Evolutionary conservation across 2,888 invertebrate species (phyloP), one percentile per base, ranked within the genome.

Genomic region (Apamea sordens): DNA sequence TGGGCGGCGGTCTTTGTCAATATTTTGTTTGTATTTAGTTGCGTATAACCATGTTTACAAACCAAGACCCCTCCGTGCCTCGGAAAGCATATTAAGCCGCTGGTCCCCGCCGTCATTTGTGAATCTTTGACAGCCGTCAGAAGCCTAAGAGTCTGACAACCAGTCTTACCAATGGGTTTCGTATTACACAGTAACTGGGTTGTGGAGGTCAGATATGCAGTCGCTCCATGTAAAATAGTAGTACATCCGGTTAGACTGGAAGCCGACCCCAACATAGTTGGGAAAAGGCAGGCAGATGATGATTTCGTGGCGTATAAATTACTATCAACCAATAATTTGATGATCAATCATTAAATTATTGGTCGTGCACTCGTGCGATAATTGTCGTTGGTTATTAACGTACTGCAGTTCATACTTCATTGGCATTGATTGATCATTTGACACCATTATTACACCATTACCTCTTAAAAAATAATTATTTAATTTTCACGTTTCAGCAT

Each of bases 1-100:
- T 69, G 13, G 59, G 6, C 50, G 15, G 36, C 41, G n/a, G 41
- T 70, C 56, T 74, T 65, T 74, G 65, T 32, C 11, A 50, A 44
- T 56, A 67, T 74, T 70, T 69, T 69, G 4, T 32, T 69, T 72
- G 18, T 21, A 53, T 64, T 53, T 21, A 32, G 11, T 53, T 15
- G 4, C 1, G 5, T n/a, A 47, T 18, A 47, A 3, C 10, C 4
- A n/a, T 56, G n/a, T 56, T 56, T 56, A 56, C 56, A 56, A n/a
- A 56, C 10, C 56, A 59, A 59, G 56, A 59, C 56, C n/a, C 24
- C n/a, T n/a, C 11, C 11, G 11, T 11, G n/a, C n/a, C n/a, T 59
- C n/a, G 56, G n/a, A n/a, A 56, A 56, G 11, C 11, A 24, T 4
- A 24, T 56, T 56, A 56, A n/a, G 11, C 56, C 11, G 56, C 11